Base-by-base conservation (phyloP, 2,113 vertebrate species). In the Panurus biarmicus region DNA sequence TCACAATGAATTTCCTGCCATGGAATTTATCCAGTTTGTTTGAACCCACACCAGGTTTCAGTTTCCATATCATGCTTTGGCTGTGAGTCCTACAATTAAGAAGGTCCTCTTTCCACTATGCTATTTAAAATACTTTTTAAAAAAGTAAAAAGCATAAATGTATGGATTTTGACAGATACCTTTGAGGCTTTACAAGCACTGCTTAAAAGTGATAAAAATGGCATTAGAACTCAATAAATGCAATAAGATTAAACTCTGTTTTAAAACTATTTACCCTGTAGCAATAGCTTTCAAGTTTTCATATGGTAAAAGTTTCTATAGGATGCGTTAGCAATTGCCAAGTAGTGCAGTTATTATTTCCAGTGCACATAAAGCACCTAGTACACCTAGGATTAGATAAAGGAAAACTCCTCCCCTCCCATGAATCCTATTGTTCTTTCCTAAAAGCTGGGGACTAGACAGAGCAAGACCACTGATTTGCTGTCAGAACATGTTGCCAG, bases 401-500 rank as follows among this genome's bases (percentile, higher is more conserved):
- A 71, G 28, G 61, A 51, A 69, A 89, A 83, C 25, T 40, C 38
- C 54, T 84, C 80, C 38, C 38, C 23, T 91, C 12, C 31, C 38
- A 60, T 19, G 24, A 76, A 89, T 73, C 44, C 28, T 28, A 36
- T 26, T 89, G n/a, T 40, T 89, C 48, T 40, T 83, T 58, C 70
- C 65, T 79, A 91, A 75, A 89, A 84, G 57, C 53, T 47, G 67
- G 54, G 11, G 57, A 87, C 77, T 31, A 93, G 48, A 65, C 48
- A 90, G 53, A 76, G 21, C 1, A 4, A 87, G 86, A 89, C 70
- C 91, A 92, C 85, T 71, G 73, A 82, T 84, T 61, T 72, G 65
- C 83, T 92, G 87, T 95, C 74, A 95, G 74, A 82, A 92, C 84
- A 85, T n/a, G 70, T 69, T 95, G 72, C 83, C 74, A 89, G 73